Conservation (phyloP, 2,113 vertebrate genomes). For the Erpornis zantholeuca region DNA sequence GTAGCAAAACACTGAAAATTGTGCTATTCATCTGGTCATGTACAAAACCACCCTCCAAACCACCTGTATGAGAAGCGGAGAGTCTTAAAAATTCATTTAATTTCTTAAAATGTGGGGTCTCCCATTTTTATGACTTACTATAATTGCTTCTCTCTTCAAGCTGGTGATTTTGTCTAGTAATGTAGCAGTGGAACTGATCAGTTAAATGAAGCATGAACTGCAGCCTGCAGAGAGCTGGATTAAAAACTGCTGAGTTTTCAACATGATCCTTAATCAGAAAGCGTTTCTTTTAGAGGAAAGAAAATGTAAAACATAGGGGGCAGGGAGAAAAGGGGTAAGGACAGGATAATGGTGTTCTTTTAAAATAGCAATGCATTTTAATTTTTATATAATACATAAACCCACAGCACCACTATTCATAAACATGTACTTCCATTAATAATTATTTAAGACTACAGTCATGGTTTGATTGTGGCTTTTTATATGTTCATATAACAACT, state of each 20-base stretch:
- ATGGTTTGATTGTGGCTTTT: background rate
- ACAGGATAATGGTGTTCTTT: background rate
- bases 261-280: constrained; percentile 64
- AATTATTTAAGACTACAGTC: background rate
- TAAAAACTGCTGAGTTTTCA: constrained; percentile 71
- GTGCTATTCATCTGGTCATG: background rate
- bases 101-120: constrained; percentile 35
- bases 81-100: background rate
- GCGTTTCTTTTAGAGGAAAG: constrained; percentile 28
- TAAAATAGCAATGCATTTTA: background rate
- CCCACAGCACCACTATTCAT: background rate
- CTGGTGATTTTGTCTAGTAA: constrained; percentile 60
- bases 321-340: background rate
- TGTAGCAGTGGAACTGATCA: constrained; percentile 64
- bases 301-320: constrained; percentile 41
- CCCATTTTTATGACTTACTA: constrained; percentile 41
- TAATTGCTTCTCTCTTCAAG: constrained; percentile 55
- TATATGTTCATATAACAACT: background rate
- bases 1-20: background rate
- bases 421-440: background rate
- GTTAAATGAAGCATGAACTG: constrained; percentile 69
- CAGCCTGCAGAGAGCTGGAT: constrained; percentile 63
- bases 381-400: background rate
- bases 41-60: background rate
- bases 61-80: background rate